phyloP scores from a whole-genome alignment of 2,888 invertebrate genomes.

The Zaprionus lineosus region DNA sequence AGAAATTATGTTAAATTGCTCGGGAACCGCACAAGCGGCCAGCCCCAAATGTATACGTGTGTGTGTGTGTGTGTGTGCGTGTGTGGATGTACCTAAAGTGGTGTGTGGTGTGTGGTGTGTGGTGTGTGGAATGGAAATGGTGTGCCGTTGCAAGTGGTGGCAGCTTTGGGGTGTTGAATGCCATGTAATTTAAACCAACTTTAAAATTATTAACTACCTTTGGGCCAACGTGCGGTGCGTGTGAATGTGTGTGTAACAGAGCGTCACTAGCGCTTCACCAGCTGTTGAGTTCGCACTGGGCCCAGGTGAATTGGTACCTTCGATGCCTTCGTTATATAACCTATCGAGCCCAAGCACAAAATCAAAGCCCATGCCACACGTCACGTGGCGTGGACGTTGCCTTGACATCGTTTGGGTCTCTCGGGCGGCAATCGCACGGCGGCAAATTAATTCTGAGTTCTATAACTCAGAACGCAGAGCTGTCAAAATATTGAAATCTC shows the following conservation, averaged over 20 bases:
- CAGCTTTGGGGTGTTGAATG: conserved; percentile 60
- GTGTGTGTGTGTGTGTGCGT: neutral
- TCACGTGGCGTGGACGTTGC: conserved; percentile 43
- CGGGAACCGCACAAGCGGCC: conserved; percentile 61
- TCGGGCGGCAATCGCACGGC: conserved; percentile 44
- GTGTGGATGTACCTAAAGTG: neutral
- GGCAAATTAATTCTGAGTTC: conserved; percentile 68
- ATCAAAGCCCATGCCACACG: conserved; percentile 25
- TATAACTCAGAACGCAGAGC: conserved; percentile 66
- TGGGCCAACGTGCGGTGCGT: conserved; percentile 50
- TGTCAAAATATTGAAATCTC: conserved; percentile 73
- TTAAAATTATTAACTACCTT: conserved; percentile 58
- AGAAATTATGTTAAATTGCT: conserved; percentile 64
- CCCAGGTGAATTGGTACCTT: conserved; percentile 35
- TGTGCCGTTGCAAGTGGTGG: too few relatives aligned
- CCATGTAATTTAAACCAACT: conserved; percentile 65
- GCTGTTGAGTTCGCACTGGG: conserved; percentile 43
- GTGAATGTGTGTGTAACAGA: conserved; percentile 75
- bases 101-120: conserved; percentile 3
- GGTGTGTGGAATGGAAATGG: too few relatives aligned
- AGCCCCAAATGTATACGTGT: neutral
- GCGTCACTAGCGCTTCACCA: conserved; percentile 63
- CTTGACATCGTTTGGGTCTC: conserved; percentile 33
- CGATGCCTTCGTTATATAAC: conserved; percentile 45
- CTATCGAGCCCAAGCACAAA: conserved; percentile 20